phyloP scores from a whole-genome alignment of 2,113 vertebrate species.

The Fregetta grallaria region DNA sequence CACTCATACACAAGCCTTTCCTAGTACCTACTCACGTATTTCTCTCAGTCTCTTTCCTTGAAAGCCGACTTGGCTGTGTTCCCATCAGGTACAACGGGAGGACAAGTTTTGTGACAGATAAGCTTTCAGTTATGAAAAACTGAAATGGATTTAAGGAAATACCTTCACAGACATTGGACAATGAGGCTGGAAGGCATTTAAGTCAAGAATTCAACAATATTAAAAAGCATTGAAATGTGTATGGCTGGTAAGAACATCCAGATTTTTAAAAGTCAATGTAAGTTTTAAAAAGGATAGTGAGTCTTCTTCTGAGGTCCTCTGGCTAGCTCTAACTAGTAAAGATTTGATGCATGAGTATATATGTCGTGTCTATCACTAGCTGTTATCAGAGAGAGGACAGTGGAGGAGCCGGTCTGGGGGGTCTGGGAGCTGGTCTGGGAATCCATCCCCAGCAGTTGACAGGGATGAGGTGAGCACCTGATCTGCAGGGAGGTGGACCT shows the following conservation, averaged over 20 bases:
- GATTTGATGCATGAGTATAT: neutral
- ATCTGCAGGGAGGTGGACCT: neutral
- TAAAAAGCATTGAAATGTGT: neutral
- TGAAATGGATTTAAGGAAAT: neutral
- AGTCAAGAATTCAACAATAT: neutral
- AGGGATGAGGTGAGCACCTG: neutral
- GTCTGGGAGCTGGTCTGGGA: neutral
- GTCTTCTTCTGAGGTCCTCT: neutral
- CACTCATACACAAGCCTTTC: neutral
- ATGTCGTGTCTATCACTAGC: neutral
- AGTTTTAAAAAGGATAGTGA: neutral
- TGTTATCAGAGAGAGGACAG: neutral
- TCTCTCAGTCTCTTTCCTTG: neutral
- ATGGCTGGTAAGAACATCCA: neutral
- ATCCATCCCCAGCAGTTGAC: neutral
- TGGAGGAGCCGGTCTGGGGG: neutral
- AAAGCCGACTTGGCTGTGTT: neutral
- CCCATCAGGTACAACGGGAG: neutral
- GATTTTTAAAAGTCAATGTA: neutral
- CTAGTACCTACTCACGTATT: neutral
- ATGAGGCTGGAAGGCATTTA: neutral
- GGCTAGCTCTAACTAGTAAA: neutral
- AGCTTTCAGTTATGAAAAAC: neutral
- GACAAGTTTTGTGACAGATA: neutral
- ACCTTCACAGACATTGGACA: neutral